Evolutionary conservation across 2,113 vertebrate species (phyloP), one percentile per base, ranked within the genome.

Genomic region (Mixornis gularis): DNA sequence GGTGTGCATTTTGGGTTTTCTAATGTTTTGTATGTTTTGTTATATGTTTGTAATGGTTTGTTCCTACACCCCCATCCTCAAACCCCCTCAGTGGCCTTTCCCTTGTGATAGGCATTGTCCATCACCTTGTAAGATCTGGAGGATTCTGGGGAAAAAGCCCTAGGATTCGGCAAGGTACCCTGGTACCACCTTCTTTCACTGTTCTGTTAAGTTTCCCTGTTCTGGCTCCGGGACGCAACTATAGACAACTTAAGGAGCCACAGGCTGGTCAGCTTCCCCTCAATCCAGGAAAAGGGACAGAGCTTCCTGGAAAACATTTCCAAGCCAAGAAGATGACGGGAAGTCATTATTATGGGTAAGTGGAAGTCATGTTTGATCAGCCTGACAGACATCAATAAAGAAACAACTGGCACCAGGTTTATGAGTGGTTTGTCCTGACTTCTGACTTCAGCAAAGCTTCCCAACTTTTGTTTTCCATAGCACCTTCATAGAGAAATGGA

Each of bases 311-410:
- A 87, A 83, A 69, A 69, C 7, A 32, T 19, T 84, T 93, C 49
- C 27, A 84, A 87, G 78, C 9, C 78, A 84, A 65, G 32, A 76
- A 38, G 44, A 12, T 15, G 17, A 53, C 17, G 1, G 1, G 32
- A 40, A 85, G 29, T 34, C 26, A 71, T 53, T 36, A 73, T 84
- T 78, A 27, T 20, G 26, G 59, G 2, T 7, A 73, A 73, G 21
- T 13, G 7, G 46, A 76, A 80, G 22, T 13, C 70, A 44, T 14
- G 13, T 27, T 38, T 78, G 41, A 49, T 12, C 22, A 89, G 65
- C 8, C 21, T 53, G 38, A 66, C 17, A 41, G 25, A 65, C 32
- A 53, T 4, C 0, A 0, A 25, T 10, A 74, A 40, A 9, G 12
- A 79, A 83, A 63, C 1, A 3, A n/a, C 9, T 29, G 24, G 16